These are phyloP conservation scores for Neolamprologus hecqui DNA, from an alignment of 2,113 vertebrate genomes.

Conservation along the genomic window DNA sequence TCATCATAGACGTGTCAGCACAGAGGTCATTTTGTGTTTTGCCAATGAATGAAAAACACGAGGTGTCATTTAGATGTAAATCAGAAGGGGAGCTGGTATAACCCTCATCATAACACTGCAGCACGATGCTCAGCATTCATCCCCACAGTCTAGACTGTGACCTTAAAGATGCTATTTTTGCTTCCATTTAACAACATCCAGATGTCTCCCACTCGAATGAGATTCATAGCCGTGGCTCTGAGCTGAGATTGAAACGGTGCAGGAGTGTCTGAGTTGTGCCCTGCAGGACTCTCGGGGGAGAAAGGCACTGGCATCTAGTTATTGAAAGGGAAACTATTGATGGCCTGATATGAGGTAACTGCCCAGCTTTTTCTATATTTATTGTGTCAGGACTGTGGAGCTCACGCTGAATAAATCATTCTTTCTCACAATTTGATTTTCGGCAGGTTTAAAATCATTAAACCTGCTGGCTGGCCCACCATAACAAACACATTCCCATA, in stretches of 20 bases:
- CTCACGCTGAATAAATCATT: background rate
- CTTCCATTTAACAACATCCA: background rate
- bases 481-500: background rate
- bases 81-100: background rate
- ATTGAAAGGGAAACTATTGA: background rate
- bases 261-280: background rate
- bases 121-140: background rate
- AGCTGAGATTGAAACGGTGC: background rate
- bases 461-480: background rate
- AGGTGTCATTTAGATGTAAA: background rate
- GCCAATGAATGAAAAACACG: background rate
- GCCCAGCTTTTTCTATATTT: background rate
- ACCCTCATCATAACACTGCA: background rate
- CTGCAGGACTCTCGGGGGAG: background rate
- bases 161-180: slow-evolving; percentile 18
- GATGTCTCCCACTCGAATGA: background rate
- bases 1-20: background rate
- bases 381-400: background rate
- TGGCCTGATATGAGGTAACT: background rate
- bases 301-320: background rate
- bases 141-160: background rate
- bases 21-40: background rate
- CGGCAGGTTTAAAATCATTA: background rate
- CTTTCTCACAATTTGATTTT: background rate
- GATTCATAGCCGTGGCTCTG: background rate